phyloP scores from a whole-genome alignment of 2,113 vertebrate genomes.

The Mormyrus iriodes region DNA sequence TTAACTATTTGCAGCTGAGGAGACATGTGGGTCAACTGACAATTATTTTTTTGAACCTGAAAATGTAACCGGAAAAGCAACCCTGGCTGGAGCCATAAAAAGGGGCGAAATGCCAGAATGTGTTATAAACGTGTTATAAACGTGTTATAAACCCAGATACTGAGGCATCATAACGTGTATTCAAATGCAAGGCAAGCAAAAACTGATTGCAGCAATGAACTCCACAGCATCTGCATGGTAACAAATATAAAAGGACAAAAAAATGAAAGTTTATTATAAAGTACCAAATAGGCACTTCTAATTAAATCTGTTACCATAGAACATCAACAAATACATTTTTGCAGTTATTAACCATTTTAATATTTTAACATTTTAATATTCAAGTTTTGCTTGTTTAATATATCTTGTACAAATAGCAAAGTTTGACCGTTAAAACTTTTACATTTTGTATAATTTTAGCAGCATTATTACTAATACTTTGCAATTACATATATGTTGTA shows the following conservation, averaged over 20 bases:
- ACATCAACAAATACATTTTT: not conserved
- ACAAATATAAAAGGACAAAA: not conserved
- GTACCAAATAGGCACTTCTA: not conserved
- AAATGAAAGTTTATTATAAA: not conserved
- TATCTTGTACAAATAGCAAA: not conserved
- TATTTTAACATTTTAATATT: not conserved
- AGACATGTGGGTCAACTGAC: not conserved
- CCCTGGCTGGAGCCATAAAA: not conserved
- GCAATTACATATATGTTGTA: not conserved
- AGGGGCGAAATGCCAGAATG: not conserved
- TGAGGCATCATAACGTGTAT: not conserved
- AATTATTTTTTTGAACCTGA: not conserved
- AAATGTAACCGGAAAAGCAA: not conserved
- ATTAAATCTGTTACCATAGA: not conserved
- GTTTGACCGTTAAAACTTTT: not conserved
- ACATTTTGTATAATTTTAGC: not conserved
- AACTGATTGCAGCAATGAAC: not conserved
- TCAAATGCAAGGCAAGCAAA: not conserved
- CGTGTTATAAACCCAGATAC: not conserved
- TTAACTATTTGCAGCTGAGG: not conserved
- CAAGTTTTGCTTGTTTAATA: not conserved
- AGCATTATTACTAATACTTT: not conserved
- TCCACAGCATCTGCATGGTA: not conserved
- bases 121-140: not conserved
- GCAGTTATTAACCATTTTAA: not conserved